Percentiles rank a stretch among this genome's conserved stretches.
These are phyloP conservation scores for Podilymbus podiceps DNA, from an alignment of 2,113 vertebrate species.

Conservation along the genomic window DNA sequence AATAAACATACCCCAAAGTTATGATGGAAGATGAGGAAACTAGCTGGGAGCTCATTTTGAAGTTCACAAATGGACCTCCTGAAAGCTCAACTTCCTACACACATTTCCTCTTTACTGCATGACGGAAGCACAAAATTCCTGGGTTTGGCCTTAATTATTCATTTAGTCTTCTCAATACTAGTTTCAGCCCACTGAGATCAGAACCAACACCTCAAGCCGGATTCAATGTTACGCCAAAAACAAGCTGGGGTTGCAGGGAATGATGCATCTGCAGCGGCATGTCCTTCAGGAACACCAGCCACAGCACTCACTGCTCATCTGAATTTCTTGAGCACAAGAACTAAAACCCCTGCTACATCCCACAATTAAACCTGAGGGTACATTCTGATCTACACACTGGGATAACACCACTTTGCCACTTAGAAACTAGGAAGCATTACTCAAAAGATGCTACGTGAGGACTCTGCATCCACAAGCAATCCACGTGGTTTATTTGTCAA, in stretches of 20 bases:
- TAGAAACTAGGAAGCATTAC: not conserved
- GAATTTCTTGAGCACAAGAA: not conserved
- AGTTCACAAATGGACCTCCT: not conserved
- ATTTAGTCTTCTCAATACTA: not conserved
- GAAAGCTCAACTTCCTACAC: not conserved
- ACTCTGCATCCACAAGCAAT: not conserved
- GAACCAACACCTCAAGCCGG: not conserved
- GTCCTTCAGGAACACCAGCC: not conserved
- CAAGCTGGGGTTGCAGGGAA: not conserved
- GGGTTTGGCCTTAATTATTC: not conserved
- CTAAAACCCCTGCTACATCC: not conserved
- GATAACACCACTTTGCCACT: not conserved
- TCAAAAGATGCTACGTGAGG: not conserved
- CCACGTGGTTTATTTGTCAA: not conserved
- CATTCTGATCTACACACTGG: not conserved
- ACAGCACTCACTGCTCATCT: not conserved
- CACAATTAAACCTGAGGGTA: not conserved
- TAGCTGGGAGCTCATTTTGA: not conserved
- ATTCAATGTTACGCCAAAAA: not conserved
- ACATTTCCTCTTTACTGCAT: not conserved
- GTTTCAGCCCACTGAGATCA: not conserved
- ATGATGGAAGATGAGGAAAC: not conserved
- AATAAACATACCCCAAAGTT: not conserved
- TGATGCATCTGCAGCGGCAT: not conserved
- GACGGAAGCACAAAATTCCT: not conserved